phyloP scores from a whole-genome alignment of 2,113 vertebrate genomes.

The Rhinoderma darwinii region DNA sequence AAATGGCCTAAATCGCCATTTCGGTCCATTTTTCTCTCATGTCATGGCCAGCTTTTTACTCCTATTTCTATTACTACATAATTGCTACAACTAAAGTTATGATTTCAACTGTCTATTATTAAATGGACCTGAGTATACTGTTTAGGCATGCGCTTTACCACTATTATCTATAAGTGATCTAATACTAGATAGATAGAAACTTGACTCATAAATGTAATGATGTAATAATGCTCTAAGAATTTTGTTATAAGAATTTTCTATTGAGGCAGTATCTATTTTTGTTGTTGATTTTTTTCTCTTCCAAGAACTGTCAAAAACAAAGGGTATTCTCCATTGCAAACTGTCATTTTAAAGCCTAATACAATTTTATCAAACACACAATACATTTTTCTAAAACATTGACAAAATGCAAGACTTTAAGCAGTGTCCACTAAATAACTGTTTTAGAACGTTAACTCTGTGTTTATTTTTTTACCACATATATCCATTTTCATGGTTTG shows the following conservation, averaged over 20 bases:
- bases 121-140: too few species aligned
- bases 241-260: too few species aligned
- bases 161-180: not conserved
- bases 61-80: too few species aligned
- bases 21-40: too few species aligned
- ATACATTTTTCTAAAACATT: conserved; percentile 1
- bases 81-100: too few species aligned
- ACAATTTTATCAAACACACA: conserved; percentile 5
- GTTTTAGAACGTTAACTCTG: not conserved
- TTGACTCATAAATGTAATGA: not conserved
- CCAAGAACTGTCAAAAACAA: not conserved
- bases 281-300: not conserved
- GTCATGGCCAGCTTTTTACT: too few species aligned
- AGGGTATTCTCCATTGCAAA: not conserved
- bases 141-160: too few species aligned
- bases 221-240: too few species aligned
- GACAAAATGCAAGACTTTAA: not conserved
- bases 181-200: not conserved
- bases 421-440: conserved; percentile 1
- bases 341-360: not conserved
- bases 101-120: too few species aligned
- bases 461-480: not conserved
- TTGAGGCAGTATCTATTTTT: too few species aligned
- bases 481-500: not conserved
- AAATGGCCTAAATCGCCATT: too few species aligned